These are phyloP conservation scores for Piaya cayana DNA, from an alignment of 2,113 vertebrate genomes.

Conservation along the genomic window DNA sequence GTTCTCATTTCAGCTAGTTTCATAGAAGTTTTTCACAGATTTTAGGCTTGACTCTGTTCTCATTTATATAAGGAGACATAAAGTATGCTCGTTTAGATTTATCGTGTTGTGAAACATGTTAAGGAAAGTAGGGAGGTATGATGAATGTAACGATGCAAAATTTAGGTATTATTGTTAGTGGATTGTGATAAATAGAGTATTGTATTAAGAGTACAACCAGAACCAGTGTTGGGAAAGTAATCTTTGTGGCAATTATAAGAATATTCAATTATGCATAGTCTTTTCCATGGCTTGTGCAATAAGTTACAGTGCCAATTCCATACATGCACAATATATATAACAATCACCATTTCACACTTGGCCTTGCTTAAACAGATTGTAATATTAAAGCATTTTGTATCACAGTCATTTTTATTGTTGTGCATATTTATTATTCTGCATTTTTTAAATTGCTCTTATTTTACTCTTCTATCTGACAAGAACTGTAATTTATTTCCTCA, in stretches of 20 bases:
- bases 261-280: too few species aligned
- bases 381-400: not conserved
- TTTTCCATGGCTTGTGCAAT: not conserved
- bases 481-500: not conserved
- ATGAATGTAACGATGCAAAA: too few species aligned
- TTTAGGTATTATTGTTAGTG: too few species aligned
- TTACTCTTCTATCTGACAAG: not conserved
- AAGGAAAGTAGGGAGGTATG: too few species aligned
- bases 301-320: not conserved
- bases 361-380: not conserved
- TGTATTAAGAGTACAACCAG: too few species aligned
- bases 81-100: not conserved
- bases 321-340: not conserved
- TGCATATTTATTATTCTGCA: too few species aligned
- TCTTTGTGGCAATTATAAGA: too few species aligned
- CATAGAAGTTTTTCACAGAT: not conserved
- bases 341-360: not conserved
- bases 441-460: not conserved
- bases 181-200: too few species aligned
- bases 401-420: not conserved
- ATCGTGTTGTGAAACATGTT: accelerated
- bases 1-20: not conserved
- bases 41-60: not conserved
- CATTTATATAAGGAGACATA: not conserved
- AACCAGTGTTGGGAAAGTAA: too few species aligned